Conservation (phyloP, 2,797 vertebrate genomes). For the Falco biarmicus region DNA sequence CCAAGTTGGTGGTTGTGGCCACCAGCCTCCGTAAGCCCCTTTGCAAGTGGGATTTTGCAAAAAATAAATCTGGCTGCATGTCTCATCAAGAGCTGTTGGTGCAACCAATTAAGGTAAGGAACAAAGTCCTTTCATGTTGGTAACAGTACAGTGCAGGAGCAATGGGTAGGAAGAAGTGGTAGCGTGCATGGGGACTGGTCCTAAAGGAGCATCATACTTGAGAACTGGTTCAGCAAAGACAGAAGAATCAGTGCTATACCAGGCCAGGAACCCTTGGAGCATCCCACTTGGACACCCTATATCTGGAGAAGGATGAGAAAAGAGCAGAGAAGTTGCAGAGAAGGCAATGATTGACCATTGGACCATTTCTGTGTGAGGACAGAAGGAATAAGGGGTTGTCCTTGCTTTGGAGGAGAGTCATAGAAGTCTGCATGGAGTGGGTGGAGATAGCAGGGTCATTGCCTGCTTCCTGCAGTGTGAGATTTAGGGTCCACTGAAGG, state of each 20-base stretch:
- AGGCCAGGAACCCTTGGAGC: neutral
- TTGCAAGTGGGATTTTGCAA: neutral
- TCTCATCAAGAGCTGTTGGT: neutral
- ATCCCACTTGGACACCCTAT: neutral
- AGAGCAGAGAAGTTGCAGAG: neutral
- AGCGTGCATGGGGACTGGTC: neutral
- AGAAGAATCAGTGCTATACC: neutral
- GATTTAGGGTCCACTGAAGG: neutral
- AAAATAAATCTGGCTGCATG: neutral
- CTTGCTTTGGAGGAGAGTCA: neutral
- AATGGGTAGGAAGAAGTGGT: neutral
- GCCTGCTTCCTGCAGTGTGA: accelerated
- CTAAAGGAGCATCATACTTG: neutral
- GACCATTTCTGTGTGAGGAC: neutral
- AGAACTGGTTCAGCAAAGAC: neutral
- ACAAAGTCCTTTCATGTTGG: neutral
- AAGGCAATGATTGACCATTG: accelerated
- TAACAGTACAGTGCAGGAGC: neutral
- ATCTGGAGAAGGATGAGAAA: neutral
- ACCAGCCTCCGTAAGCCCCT: neutral
- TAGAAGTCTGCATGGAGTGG: neutral
- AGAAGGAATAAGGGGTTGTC: neutral
- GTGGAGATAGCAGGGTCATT: neutral
- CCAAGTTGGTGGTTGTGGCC: neutral
- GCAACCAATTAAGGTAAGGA: neutral